Conservation (phyloP, 2,888 invertebrate genomes). For the Leistus spinibarbis region DNA sequence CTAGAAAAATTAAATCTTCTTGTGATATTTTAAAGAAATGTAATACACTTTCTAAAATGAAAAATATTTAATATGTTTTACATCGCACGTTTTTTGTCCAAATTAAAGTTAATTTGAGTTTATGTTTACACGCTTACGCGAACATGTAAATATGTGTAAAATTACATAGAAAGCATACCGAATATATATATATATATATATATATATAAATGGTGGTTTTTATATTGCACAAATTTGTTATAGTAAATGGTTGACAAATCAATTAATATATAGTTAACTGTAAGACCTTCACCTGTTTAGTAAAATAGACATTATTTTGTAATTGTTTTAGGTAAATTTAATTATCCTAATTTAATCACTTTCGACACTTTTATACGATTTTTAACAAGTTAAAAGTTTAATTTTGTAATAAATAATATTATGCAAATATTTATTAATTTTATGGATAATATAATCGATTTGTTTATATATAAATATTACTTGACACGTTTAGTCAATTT, state of each 20-base stretch:
- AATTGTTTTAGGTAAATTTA: no score
- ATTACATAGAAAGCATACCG: neutral
- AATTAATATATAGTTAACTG: no score
- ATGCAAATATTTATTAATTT: no score
- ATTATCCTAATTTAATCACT: no score
- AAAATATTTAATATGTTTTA: neutral
- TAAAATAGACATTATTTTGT: no score
- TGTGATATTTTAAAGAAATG: neutral
- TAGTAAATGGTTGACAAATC: neutral
- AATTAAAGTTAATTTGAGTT: neutral
- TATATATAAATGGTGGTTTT: neutral
- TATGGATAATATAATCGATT: no score
- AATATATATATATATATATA: neutral
- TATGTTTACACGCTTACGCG: neutral
- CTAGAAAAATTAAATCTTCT: neutral
- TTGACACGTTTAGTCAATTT: no score
- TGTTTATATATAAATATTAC: no score
- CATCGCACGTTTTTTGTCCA: neutral
- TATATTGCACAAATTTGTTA: neutral
- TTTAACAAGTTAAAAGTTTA: no score
- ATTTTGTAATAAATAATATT: no score
- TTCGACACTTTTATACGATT: no score
- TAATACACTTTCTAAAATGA: neutral
- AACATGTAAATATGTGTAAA: neutral
- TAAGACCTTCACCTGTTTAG: no score